Evolutionary conservation across 1,140 invertebrate genomes (phyloP), one percentile per base, ranked within the genome.

Genomic region (Probaryconus sp.): DNA sequence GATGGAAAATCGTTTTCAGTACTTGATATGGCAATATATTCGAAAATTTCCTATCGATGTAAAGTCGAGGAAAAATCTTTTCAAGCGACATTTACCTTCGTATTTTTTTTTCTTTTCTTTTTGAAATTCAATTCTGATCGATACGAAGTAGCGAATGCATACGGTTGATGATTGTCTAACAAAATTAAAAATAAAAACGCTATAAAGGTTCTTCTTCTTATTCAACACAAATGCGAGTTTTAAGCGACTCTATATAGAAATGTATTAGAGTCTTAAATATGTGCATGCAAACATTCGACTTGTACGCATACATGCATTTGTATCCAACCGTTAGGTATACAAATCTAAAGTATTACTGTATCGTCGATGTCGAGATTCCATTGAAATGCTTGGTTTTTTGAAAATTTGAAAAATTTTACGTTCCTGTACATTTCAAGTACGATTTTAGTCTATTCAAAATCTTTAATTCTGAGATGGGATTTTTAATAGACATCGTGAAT

Each of bases 281-380:
- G 60, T 68, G 45, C 50, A 75, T 56, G 71, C 51, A 68, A 70
- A 75, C 76, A 63, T 63, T 35, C 51, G 31, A 50, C 14, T 40
- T 31, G 28, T 30, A 50, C 48, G 61, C 51, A 73, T 56, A 55
- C 53, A 60, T 33, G 37, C 47, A 60, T 58, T 40, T 64, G 50
- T 60, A 71, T 60, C 58, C 53, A 42, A 28, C 14, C 35, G 72
- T n/a, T 68, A 21, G 37, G 26, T 71, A 60, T 81, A 79, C 81
- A 28, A 56, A 69, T 70, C 63, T 76, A 67, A 77, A 81, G 51
- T 68, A 73, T 74, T 76, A 71, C 61, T 28, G 28, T 63, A 55
- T 42, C 38, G 28, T 5, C 37, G 24, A 61, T 48, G 48, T 48
- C 21, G 40, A 47, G 11, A 55, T 48, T 60, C 45, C 56, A 53